Conservation (phyloP, 2,797 vertebrate species). For the Aselliscus stoliczkanus region DNA sequence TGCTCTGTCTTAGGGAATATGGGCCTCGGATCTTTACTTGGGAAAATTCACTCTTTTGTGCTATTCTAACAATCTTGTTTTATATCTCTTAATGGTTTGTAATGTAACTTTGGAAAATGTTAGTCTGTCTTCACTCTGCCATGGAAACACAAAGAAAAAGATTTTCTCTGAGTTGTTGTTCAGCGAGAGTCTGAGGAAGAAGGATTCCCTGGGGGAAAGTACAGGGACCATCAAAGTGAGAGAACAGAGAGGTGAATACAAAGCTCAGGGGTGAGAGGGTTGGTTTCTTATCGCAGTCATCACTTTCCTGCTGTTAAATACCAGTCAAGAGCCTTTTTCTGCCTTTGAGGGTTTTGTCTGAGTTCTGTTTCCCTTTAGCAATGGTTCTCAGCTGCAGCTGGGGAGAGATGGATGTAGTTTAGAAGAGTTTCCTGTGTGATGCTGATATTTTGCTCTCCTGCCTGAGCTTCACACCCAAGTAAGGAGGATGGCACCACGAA, state of each 20-base stretch:
- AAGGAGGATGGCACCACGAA: neutral
- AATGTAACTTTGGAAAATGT: neutral
- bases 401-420: neutral
- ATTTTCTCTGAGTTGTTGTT: neutral
- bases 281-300: neutral
- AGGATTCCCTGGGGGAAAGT: neutral
- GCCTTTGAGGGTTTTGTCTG: neutral
- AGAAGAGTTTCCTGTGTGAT: neutral
- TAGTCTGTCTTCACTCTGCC: neutral
- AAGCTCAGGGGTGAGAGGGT: neutral
- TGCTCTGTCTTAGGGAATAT: neutral
- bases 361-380: neutral
- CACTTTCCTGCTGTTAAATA: neutral
- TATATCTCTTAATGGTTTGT: neutral
- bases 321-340: neutral
- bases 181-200: neutral
- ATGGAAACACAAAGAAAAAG: slow-evolving; percentile 37
- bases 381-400: neutral
- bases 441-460: neutral
- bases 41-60: neutral
- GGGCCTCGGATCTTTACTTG: neutral
- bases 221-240: neutral
- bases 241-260: neutral
- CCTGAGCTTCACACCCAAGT: neutral
- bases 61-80: neutral